Evolutionary conservation across 2,888 invertebrate species (phyloP), one percentile per base, ranked within the genome.

Genomic region (Iselma pallidipennis): DNA sequence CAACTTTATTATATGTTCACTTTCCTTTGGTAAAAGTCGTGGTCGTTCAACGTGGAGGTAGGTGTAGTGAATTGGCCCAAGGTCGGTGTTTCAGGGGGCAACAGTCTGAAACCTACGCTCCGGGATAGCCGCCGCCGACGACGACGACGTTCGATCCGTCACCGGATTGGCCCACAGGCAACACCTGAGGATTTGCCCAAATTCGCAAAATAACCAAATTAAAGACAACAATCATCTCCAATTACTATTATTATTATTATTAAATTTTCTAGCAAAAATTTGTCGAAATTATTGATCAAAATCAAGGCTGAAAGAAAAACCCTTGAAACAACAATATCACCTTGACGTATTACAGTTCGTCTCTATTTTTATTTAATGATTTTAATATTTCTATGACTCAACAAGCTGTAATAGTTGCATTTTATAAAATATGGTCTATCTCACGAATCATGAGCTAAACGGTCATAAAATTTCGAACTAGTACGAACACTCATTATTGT

Each of bases 51-150:
- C 54, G 61, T 65, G 63, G 45, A 45, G 71, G 71, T 68, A 69
- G 71, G 64, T 67, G 66, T 68, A 69, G 67, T 68, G 70, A 72
- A 72, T 72, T 72, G 72, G 72, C 70, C 72, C 72, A 72, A 72
- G 72, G 72, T 70, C 72, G 71, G 59, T 66, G 67, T 71, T 45
- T 67, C 71, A 66, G 68, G 70, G 71, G 71, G 70, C 72, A 69
- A 67, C 70, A 64, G 64, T 64, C 60, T 61, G 60, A 64, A 64
- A 64, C 64, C 64, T 61, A 64, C 64, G 54, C 60, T 10, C 45
- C 21, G 37, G 37, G 37, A 37, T 37, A 37, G 37, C 45, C 2
- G 4, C 16, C 7, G 2, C 14, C 37, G 33, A 14, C 14, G 14
- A 14, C 33, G 33, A 33, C 33, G 33, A 4, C 14, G 33, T 61